Percentiles rank a stretch among this genome's conserved stretches.
Evolutionary conservation across 2,113 vertebrate genomes (phyloP).

Genomic region (Albula goreensis): DNA sequence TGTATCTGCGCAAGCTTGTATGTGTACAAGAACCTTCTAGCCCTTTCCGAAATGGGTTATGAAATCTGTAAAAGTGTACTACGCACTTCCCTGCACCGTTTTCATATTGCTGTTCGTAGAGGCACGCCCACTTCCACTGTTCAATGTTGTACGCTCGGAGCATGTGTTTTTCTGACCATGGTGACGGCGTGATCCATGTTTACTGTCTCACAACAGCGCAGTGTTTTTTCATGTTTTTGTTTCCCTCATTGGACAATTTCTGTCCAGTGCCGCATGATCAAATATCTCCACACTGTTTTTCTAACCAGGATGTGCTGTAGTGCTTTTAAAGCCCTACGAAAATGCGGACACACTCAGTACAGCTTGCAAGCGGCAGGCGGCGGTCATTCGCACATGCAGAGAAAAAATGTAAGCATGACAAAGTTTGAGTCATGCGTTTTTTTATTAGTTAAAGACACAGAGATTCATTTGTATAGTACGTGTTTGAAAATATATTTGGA

Average conservation of each 20-base stretch:
- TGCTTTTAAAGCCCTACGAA: conserved; percentile 19
- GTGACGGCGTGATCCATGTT: not conserved
- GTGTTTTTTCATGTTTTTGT: not conserved
- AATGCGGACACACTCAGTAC: conserved; percentile 42
- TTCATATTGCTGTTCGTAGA: conserved; percentile 50
- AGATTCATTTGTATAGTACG: not conserved
- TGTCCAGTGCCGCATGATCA: not conserved
- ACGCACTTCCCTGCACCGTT: conserved; percentile 71
- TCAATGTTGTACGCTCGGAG: conserved; percentile 43
- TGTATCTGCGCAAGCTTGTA: not conserved
- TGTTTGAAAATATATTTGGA: conserved; percentile 17
- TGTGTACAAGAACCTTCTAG: not conserved
- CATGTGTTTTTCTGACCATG: conserved; percentile 28
- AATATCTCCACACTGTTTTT: not conserved
- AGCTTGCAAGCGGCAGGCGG: conserved; percentile 64
- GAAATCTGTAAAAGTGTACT: conserved; percentile 62
- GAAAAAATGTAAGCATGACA: conserved; percentile 38
- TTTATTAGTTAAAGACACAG: not conserved
- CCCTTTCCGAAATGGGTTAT: conserved; percentile 27
- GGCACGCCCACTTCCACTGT: conserved; percentile 73
- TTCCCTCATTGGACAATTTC: not conserved
- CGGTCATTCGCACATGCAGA: conserved; percentile 41
- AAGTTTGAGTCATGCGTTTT: conserved; percentile 51
- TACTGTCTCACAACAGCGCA: conserved; percentile 6
- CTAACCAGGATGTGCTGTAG: conserved; percentile 4